Percentiles rank a stretch among this genome's conserved stretches.
Evolutionary conservation across 1,140 invertebrate species (phyloP).

Genomic region (Drosophila mauritiana): DNA sequence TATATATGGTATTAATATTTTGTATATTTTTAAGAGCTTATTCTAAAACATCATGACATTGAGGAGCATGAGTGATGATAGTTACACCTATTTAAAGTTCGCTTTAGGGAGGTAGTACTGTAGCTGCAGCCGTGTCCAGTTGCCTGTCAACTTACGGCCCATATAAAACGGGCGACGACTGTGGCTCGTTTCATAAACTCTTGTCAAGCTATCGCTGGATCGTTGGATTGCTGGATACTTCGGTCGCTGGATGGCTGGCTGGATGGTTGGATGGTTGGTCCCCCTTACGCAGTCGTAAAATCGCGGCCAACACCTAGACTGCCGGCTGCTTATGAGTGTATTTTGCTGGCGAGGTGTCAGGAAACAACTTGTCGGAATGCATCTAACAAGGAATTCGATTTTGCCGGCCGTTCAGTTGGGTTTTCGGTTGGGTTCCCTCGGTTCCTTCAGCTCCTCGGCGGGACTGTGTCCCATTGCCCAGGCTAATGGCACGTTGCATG

Average conservation of each 20-base stretch:
- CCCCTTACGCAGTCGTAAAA: constrained; percentile 60
- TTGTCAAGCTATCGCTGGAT: constrained; percentile 73
- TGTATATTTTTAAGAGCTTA: too few species aligned
- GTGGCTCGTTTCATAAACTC: constrained; percentile 82
- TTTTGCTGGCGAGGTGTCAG: constrained; percentile 81
- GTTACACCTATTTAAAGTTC: neutral
- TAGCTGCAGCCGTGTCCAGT: constrained; percentile 23
- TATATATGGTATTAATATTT: too few species aligned
- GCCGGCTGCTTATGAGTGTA: constrained; percentile 71
- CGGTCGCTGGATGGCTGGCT: constrained; percentile 16
- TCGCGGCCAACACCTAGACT: constrained; percentile 75
- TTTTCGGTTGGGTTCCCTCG: constrained; percentile 35
- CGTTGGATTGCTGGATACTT: constrained; percentile 29
- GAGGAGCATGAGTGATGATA: too few species aligned
- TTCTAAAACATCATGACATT: too few species aligned
- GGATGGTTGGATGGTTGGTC: constrained; percentile 21
- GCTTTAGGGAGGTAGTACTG: constrained; percentile 6
- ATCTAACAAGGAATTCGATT: constrained; percentile 85
- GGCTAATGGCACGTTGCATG: constrained; percentile 84
- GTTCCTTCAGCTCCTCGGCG: neutral
- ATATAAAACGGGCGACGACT: constrained; percentile 66
- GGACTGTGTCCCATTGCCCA: constrained; percentile 38
- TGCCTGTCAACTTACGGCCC: constrained; percentile 72
- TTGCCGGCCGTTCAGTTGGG: constrained; percentile 67
- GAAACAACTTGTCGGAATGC: constrained; percentile 84